Evolutionary conservation across 1,140 invertebrate species (phyloP).

Genomic region (Lerema accius): DNA sequence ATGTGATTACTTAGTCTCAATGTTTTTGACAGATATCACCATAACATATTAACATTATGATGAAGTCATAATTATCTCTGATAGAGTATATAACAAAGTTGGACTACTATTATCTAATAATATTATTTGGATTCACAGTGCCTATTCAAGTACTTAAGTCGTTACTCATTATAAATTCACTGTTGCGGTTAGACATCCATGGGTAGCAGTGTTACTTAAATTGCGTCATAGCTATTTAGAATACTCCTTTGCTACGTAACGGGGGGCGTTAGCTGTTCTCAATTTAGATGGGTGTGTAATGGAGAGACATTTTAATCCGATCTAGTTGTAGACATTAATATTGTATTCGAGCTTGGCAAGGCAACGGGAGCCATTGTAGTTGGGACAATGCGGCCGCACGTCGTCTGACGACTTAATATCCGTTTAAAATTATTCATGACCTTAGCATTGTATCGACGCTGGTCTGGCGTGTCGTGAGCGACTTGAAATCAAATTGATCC

Average conservation of each 20-base stretch:
- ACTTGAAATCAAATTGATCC: conserved; percentile 13
- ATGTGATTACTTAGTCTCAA: no score
- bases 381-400: conserved; percentile 12
- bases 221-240: not conserved
- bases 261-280: conserved; percentile 1
- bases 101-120: conserved; percentile 1
- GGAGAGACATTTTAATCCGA: conserved; percentile 19
- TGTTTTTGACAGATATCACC: no score
- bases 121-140: not conserved
- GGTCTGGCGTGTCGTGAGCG: not conserved
- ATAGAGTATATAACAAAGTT: no score
- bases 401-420: conserved; percentile 26
- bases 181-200: not conserved
- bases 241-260: not conserved
- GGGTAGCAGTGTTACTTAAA: not conserved
- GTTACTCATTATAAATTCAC: not conserved
- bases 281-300: not conserved
- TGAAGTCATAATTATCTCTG: no score
- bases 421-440: conserved; percentile 33
- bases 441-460: conserved; percentile 17
- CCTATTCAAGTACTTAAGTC: not conserved
- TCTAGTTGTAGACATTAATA: conserved; percentile 25
- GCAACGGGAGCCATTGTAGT: conserved; percentile 25
- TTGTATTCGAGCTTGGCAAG: conserved; percentile 20
- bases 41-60: no score